Evolutionary conservation across 2,888 invertebrate species (phyloP), one percentile per base, ranked within the genome.

Genomic region (Priapulus caudatus): DNA sequence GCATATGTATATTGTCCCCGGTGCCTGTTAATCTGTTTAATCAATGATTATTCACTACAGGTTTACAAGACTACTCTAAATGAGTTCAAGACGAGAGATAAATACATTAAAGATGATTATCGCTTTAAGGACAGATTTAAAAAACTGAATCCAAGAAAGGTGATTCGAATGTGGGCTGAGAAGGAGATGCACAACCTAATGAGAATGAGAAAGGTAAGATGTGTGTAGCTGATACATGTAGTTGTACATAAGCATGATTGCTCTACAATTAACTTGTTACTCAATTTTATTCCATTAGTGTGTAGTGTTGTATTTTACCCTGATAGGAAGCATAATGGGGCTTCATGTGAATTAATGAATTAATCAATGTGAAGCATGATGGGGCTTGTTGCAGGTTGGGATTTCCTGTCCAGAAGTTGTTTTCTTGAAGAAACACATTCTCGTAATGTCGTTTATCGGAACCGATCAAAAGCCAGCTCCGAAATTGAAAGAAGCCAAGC

Each of bases 121-220:
- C 72, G 79, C n/a, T 78, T 80, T 65, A 75, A 73, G 60, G 77
- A 78, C 58, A 72, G 75, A 43, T 73, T 73, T 61, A 72, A 73
- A 44, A 76, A 74, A 59, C 72, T 71, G 58, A 77, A 77, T 61
- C 75, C 78, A 0, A 64, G 78, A 43, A 76, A 77, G 61, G 72
- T 78, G 47, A 74, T 80, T 59, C 72, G 73, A 58, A 67, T 78
- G 52, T 80, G 80, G 80, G 78, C 79, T 0, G 78, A 79, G 64
- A 78, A 79, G 62, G 80, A 80, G 64, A 72, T 74, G 63, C 72
- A 75, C 58, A 80, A 80, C 62, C 65, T 80, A 20, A 69, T 67
- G 33, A 33, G 33, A 33, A 33, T 33, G 33, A 33, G 33, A n/a
- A 33, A n/a, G 33, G n/a, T n/a, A n/a, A n/a, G n/a, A n/a, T n/a